These are phyloP conservation scores for Pionites leucogaster DNA, from an alignment of 2,113 vertebrate genomes.

Conservation along the genomic window DNA sequence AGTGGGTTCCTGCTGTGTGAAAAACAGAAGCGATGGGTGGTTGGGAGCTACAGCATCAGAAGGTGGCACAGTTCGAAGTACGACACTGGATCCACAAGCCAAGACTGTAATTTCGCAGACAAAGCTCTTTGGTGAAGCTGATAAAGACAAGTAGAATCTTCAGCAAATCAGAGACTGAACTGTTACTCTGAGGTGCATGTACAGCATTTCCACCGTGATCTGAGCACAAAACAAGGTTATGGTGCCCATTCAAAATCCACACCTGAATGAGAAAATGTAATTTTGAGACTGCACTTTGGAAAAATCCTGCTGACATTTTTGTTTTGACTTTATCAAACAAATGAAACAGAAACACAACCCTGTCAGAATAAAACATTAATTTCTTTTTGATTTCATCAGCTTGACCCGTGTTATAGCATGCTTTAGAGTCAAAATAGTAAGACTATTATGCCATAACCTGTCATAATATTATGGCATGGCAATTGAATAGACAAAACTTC, in stretches of 20 bases:
- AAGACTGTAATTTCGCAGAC: not conserved
- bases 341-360: constrained; percentile 37
- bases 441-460: not conserved
- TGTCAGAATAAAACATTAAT: constrained; percentile 52
- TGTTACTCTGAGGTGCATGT: not conserved
- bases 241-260: not conserved
- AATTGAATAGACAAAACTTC: constrained; percentile 55
- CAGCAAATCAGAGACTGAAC: not conserved
- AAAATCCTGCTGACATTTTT: constrained; percentile 21
- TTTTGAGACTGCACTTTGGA: not conserved
- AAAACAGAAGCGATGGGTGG: not conserved
- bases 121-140: not conserved
- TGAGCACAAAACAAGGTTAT: not conserved
- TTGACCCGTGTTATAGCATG: constrained; percentile 25
- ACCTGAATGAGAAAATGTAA: not conserved
- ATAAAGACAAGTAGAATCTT: not conserved
- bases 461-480: constrained; percentile 45
- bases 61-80: not conserved
- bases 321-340: constrained; percentile 36
- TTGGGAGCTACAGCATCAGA: not conserved
- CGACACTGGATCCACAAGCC: not conserved
- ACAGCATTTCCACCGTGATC: not conserved
- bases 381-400: constrained; percentile 36
- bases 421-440: constrained; percentile 58
- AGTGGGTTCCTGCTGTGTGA: not conserved